phyloP scores from a whole-genome alignment of 2,888 invertebrate species.

The Drosophila ezoana region DNA sequence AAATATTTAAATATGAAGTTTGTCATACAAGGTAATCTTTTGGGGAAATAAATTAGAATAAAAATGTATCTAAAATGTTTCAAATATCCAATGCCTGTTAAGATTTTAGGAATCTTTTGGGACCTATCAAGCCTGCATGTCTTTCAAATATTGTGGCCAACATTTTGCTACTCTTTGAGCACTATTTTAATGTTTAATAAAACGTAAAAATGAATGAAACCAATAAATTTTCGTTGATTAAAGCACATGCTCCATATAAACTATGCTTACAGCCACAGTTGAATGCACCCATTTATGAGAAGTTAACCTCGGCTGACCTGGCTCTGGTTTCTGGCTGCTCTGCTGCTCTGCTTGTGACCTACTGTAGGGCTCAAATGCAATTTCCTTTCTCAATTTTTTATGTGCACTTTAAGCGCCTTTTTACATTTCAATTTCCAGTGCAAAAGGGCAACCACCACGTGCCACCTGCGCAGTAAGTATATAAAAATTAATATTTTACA shows the following conservation, averaged over 20 bases:
- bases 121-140: too few species aligned
- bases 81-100: too few species aligned
- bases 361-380: conserved; percentile 68
- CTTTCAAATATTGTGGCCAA: too few species aligned
- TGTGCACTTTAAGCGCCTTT: conserved; percentile 77
- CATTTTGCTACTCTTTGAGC: too few species aligned
- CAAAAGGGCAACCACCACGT: conserved; percentile 27
- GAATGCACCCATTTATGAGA: conserved; percentile 69
- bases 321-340: conserved; percentile 7
- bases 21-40: too few species aligned
- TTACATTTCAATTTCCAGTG: conserved; percentile 73
- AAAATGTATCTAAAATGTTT: neutral
- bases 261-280: conserved; percentile 43
- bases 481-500: conserved; percentile 78
- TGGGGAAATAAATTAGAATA: neutral
- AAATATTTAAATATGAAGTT: neutral
- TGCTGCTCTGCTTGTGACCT: conserved; percentile 50
- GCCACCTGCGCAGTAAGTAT: conserved; percentile 61
- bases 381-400: conserved; percentile 75
- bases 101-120: too few species aligned
- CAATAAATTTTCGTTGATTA: conserved; percentile 4
- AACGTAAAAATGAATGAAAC: neutral
- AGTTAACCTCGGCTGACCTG: conserved; percentile 65
- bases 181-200: too few species aligned
- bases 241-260: conserved; percentile 16